Percentiles rank a stretch among this genome's conserved stretches.
Conservation (phyloP, 2,888 invertebrate genomes). For the Ernsta delagoae region DNA sequence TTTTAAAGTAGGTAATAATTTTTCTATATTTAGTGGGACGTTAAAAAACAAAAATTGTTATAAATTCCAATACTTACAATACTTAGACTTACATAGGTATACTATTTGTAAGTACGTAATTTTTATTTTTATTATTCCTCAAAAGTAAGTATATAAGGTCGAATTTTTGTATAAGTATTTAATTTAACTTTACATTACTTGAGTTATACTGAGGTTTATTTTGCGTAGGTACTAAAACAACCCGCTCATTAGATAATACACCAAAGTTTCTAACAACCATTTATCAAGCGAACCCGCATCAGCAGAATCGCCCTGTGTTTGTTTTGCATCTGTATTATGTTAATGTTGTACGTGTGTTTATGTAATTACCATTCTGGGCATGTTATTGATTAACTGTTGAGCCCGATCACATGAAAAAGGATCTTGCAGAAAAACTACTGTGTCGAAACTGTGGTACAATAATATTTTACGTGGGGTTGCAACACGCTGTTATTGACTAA, state of each 20-base stretch:
- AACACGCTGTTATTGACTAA: too few relatives aligned
- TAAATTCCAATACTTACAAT: too few relatives aligned
- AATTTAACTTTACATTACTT: too few relatives aligned
- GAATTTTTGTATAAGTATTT: too few relatives aligned
- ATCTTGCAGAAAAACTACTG: conserved; percentile 3
- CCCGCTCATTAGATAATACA: conserved; percentile 2
- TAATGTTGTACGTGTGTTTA: conserved; percentile 50
- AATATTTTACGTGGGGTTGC: too few relatives aligned
- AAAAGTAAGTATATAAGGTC: too few relatives aligned
- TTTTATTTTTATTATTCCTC: too few relatives aligned
- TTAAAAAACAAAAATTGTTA: too few relatives aligned
- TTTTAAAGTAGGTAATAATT: too few relatives aligned
- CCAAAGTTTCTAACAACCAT: conserved; percentile 11
- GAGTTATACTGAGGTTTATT: neutral
- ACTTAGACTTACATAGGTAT: too few relatives aligned
- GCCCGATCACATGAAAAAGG: conserved; percentile 34
- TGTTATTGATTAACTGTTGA: conserved; percentile 41
- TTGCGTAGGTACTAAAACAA: neutral
- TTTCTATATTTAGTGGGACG: too few relatives aligned
- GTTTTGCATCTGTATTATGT: conserved; percentile 57
- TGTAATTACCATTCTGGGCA: conserved; percentile 52
- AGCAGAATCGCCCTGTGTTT: conserved; percentile 53
- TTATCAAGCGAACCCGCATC: conserved; percentile 11
- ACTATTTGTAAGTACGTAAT: too few relatives aligned
- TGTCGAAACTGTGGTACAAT: neutral